A percentile compares a stretch with the other conserved stretches of the same genome.
Evolutionary conservation across 2,888 invertebrate species (phyloP).

Genomic region (Chirona hameri): DNA sequence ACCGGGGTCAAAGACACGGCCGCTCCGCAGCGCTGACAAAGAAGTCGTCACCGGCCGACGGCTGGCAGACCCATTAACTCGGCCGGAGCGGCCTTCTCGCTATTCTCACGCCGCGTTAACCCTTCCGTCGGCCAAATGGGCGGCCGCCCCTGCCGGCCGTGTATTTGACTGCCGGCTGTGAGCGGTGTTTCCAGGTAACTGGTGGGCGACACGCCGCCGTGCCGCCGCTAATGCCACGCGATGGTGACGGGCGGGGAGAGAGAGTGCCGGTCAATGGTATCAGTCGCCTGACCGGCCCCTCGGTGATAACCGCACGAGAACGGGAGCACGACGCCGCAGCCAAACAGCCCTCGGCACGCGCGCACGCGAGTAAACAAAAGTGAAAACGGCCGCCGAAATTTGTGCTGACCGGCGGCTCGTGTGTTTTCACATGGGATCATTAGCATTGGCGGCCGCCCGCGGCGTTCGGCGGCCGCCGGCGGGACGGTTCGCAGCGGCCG

Average conservation of each 20-base stretch:
- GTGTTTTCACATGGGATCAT: no score
- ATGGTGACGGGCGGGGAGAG: background rate
- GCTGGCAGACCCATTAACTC: background rate
- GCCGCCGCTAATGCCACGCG: no score
- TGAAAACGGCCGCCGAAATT: background rate
- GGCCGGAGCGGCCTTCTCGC: background rate
- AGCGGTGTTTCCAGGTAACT: background rate
- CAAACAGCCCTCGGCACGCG: background rate
- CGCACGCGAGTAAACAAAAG: constrained; percentile 12
- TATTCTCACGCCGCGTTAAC: background rate
- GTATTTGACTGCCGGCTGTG: background rate
- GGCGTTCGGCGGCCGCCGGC: no score
- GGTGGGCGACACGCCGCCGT: background rate
- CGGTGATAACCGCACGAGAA: background rate
- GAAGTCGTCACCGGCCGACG: background rate
- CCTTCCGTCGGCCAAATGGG: background rate
- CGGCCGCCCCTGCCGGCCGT: background rate
- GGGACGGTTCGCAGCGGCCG: background rate
- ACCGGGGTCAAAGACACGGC: constrained; percentile 9
- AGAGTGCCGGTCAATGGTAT: background rate
- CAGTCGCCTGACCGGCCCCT: background rate
- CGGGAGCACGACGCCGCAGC: background rate
- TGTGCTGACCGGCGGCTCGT: background rate
- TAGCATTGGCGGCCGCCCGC: no score
- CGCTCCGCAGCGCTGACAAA: background rate